Evolutionary conservation across 2,888 invertebrate species (phyloP).

Genomic region (Nomada fucata): DNA sequence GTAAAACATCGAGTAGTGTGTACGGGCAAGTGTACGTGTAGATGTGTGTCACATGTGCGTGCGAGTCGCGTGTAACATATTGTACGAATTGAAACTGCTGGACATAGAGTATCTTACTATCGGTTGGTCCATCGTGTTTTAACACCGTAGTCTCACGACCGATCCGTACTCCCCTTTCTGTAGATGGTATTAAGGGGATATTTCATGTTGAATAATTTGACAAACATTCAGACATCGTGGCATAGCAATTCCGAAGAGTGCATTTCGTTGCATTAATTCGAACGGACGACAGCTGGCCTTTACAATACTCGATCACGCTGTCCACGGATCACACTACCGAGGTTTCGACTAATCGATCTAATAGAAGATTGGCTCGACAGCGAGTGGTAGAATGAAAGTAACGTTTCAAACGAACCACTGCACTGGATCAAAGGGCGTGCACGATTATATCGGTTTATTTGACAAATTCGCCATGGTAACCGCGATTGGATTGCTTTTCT

Average conservation of each 20-base stretch:
- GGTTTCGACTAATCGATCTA: constrained; percentile 47
- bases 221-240: constrained; percentile 79
- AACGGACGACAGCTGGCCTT: constrained; percentile 24
- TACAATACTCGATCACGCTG: constrained; percentile 30
- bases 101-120: constrained; percentile 13
- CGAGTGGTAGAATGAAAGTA: neutral
- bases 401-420: neutral
- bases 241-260: constrained; percentile 82
- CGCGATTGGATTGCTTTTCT: constrained; percentile 2
- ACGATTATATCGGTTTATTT: constrained; percentile 38
- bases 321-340: constrained; percentile 6
- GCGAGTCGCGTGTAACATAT: constrained; percentile 31
- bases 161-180: constrained; percentile 55
- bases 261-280: constrained; percentile 70
- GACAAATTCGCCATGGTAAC: constrained; percentile 25
- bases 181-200: constrained; percentile 39
- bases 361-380: constrained; percentile 34
- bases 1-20: neutral
- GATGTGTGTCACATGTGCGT: constrained; percentile 45
- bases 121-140: constrained; percentile 42
- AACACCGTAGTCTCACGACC: constrained; percentile 20
- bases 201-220: constrained; percentile 76
- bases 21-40: constrained; percentile 30
- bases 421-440: constrained; percentile 26
- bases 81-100: constrained; percentile 36